Percentiles rank a stretch among this genome's conserved stretches.
Conservation (phyloP, 2,888 invertebrate species). For the Tiliacea aurago region DNA sequence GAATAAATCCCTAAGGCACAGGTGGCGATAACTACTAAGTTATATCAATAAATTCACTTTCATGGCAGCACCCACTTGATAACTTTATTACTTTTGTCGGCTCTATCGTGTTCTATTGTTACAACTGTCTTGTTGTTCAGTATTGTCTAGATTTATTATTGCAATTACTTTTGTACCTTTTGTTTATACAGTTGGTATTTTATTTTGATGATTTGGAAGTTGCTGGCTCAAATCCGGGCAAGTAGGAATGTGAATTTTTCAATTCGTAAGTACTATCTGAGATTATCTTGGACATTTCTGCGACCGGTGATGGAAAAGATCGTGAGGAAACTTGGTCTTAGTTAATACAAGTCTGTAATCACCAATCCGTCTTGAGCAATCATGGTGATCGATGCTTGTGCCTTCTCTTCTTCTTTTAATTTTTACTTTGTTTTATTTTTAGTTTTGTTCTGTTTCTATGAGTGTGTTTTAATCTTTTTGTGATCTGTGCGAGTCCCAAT, state of each 20-base stretch:
- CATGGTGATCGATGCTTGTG: neutral
- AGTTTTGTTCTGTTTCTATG: too few species aligned
- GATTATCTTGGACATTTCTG: neutral
- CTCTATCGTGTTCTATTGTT: constrained; percentile 33
- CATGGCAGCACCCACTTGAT: constrained; percentile 44
- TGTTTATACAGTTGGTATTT: neutral
- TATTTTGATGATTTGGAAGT: neutral
- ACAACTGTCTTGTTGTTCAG: constrained; percentile 33
- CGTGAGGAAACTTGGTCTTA: neutral
- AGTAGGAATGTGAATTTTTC: neutral
- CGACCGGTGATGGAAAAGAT: neutral
- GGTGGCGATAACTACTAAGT: constrained; percentile 55
- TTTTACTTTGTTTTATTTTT: too few species aligned
- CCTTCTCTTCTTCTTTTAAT: too few species aligned
- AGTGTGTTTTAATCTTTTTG: too few species aligned
- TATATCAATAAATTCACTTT: constrained; percentile 55
- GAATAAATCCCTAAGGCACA: constrained; percentile 50
- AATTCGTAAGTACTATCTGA: neutral
- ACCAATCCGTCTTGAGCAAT: neutral
- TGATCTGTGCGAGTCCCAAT: too few species aligned
- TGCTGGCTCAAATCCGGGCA: too few species aligned
- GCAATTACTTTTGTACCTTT: constrained; percentile 26
- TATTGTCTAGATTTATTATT: constrained; percentile 43
- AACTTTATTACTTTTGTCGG: constrained; percentile 54
- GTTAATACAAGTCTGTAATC: neutral